Evolutionary conservation across 2,113 vertebrate species (phyloP).

Genomic region (Siphamia tubifer): DNA sequence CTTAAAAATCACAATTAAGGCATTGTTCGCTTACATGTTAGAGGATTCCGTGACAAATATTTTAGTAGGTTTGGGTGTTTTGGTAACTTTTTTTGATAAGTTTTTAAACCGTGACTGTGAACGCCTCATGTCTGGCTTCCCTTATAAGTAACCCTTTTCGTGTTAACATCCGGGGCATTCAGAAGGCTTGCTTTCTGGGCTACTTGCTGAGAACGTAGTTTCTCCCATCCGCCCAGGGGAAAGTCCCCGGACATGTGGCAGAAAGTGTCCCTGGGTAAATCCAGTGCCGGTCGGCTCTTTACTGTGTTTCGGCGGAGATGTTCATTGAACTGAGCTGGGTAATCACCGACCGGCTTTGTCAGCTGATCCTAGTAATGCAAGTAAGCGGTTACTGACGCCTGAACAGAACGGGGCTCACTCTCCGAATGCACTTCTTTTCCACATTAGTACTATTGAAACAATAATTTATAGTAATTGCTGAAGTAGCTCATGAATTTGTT

Average conservation of each 20-base stretch:
- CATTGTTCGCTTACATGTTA: too few relatives aligned
- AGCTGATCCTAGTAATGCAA: constrained; percentile 54
- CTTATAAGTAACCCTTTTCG: accelerated
- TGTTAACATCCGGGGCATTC: constrained; percentile 7
- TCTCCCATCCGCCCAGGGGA: constrained; percentile 48
- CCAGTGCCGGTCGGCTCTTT: background rate
- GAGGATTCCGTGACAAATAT: too few relatives aligned
- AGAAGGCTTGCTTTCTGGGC: constrained; percentile 70
- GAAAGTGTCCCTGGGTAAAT: constrained; percentile 54
- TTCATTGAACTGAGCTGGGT: constrained; percentile 31
- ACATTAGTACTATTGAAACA: too few relatives aligned
- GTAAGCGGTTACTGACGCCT: background rate
- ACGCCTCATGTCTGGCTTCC: accelerated
- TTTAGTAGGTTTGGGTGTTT: too few relatives aligned
- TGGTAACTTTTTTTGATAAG: too few relatives aligned
- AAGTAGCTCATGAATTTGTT: too few relatives aligned
- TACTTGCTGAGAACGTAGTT: constrained; percentile 38
- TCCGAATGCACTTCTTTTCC: constrained; percentile 53
- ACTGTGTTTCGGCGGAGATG: background rate
- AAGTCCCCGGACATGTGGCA: constrained; percentile 70
- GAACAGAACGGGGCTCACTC: constrained; percentile 77
- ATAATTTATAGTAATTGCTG: too few relatives aligned
- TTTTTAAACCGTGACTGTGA: background rate
- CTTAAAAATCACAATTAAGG: background rate
- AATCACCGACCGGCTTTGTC: constrained; percentile 31